These are phyloP conservation scores for Chloroceryle amazona DNA, from an alignment of 2,797 vertebrate genomes.

Conservation along the genomic window DNA sequence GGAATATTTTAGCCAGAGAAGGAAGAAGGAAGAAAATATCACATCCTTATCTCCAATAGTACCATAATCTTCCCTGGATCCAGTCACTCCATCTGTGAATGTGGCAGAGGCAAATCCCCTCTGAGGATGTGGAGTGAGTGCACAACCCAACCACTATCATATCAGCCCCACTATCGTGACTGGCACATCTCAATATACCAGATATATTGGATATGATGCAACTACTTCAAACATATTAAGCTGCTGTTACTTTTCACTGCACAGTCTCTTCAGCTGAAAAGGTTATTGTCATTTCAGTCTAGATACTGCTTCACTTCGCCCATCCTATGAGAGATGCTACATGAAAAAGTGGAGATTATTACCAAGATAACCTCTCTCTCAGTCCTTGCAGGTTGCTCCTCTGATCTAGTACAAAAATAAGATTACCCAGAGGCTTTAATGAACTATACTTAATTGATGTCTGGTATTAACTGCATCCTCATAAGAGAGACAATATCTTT, in stretches of 20 bases:
- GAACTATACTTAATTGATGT: constrained; percentile 60
- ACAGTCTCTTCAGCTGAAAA: constrained; percentile 29
- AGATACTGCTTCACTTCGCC: constrained; percentile 16
- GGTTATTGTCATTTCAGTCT: constrained; percentile 27
- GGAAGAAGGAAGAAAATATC: neutral
- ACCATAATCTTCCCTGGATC: neutral
- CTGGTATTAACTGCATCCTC: constrained; percentile 51
- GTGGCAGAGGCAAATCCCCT: neutral
- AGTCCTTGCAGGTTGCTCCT: neutral
- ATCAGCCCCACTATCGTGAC: neutral
- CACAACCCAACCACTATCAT: neutral
- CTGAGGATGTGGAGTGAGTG: neutral
- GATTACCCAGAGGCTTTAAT: constrained; percentile 66
- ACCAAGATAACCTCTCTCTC: neutral
- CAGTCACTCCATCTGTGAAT: neutral
- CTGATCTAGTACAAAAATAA: constrained; percentile 58
- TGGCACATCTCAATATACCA: neutral
- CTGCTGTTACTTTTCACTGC: constrained; percentile 13
- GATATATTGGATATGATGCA: neutral
- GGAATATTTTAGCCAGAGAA: neutral
- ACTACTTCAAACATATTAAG: constrained; percentile 1
- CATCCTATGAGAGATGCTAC: neutral
- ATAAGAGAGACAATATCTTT: constrained; percentile 44
- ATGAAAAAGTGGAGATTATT: constrained; percentile 45
- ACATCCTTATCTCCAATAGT: neutral